Percentiles rank a stretch among this genome's conserved stretches.
Evolutionary conservation across 2,113 vertebrate genomes (phyloP).

Genomic region (Narcine bancroftii): DNA sequence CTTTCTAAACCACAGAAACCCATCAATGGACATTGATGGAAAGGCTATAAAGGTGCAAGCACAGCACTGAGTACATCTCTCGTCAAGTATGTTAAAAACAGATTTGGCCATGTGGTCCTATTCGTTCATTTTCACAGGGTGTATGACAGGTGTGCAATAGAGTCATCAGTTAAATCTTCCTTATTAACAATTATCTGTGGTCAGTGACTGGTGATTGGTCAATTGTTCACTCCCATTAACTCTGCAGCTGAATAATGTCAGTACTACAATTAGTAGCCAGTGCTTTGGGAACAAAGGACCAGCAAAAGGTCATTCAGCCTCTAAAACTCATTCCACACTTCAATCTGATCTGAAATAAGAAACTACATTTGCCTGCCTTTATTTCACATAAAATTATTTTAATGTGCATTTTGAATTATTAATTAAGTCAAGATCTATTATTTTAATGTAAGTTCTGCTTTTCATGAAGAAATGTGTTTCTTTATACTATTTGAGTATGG

Average conservation of each 20-base stretch:
- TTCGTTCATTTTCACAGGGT: background rate
- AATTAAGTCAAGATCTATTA: background rate
- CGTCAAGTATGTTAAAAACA: background rate
- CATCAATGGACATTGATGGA: constrained; percentile 87
- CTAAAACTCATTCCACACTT: background rate
- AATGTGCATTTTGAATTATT: background rate
- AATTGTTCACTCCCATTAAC: background rate
- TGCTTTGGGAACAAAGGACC: background rate
- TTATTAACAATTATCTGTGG: background rate
- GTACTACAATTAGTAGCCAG: background rate
- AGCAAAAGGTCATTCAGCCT: background rate
- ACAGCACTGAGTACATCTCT: constrained; percentile 60
- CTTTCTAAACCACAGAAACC: constrained; percentile 71
- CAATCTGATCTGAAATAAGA: background rate
- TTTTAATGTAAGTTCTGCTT: background rate
- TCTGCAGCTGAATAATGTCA: background rate
- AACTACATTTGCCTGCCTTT: too few relatives aligned
- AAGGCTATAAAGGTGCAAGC: constrained; percentile 70
- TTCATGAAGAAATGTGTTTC: background rate
- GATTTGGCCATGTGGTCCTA: background rate
- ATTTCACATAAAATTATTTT: too few relatives aligned
- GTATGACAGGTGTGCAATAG: background rate
- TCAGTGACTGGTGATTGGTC: background rate
- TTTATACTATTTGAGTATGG: background rate
- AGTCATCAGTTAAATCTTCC: constrained; percentile 5